Evolutionary conservation across 2,797 vertebrate species (phyloP).

Genomic region (Sebastolobus altivelis): DNA sequence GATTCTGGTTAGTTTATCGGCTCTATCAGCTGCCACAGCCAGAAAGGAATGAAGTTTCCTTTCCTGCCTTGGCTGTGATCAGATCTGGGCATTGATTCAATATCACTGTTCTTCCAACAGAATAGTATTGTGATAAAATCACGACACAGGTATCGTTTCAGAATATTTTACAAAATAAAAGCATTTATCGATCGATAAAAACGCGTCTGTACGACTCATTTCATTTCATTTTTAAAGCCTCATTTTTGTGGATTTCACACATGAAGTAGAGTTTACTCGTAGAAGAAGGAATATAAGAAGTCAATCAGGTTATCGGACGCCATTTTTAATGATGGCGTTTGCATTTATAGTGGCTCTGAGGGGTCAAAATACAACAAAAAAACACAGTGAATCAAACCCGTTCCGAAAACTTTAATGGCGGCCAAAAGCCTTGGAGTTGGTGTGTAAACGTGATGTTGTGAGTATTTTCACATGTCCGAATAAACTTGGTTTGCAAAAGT

Average conservation of each 20-base stretch:
- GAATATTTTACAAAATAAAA: not conserved
- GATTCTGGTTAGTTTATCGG: slow-evolving; percentile 40
- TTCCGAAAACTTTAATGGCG: too few relatives aligned
- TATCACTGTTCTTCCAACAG: slow-evolving; percentile 21
- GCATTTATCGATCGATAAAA: not conserved
- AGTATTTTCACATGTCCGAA: too few relatives aligned
- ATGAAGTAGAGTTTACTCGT: not conserved
- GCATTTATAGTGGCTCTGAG: too few relatives aligned
- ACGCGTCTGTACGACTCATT: not conserved
- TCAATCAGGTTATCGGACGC: too few relatives aligned
- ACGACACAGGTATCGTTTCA: slow-evolving; percentile 19
- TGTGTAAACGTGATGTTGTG: too few relatives aligned
- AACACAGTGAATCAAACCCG: too few relatives aligned
- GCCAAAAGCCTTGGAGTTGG: too few relatives aligned
- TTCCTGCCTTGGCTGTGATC: slow-evolving; percentile 49
- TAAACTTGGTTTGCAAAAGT: too few relatives aligned
- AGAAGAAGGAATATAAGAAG: not conserved
- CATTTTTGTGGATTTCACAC: not conserved
- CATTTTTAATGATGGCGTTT: too few relatives aligned
- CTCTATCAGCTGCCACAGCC: slow-evolving; percentile 39
- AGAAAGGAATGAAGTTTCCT: slow-evolving; percentile 30
- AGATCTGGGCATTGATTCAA: slow-evolving; percentile 52
- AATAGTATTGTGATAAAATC: slow-evolving; percentile 25
- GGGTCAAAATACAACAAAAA: too few relatives aligned
- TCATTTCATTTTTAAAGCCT: not conserved